Conservation (phyloP, 1,140 invertebrate species). For the Aphidius ervi region DNA sequence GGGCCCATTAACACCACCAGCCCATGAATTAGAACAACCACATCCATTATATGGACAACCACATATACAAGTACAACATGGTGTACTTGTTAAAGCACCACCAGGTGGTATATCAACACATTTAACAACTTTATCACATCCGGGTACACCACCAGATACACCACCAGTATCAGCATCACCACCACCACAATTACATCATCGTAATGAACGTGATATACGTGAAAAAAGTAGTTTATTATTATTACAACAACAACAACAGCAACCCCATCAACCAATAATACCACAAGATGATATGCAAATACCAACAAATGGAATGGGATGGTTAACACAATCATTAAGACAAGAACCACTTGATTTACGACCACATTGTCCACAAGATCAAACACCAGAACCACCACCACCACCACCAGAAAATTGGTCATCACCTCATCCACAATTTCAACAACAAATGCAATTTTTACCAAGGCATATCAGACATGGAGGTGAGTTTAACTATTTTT, state of each 20-base stretch:
- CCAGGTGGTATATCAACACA: conserved; percentile 38
- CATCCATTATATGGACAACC: conserved; percentile 50
- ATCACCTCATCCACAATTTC: conserved; percentile 48
- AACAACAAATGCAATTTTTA: conserved; percentile 36
- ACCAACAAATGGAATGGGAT: conserved; percentile 59
- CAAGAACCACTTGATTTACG: conserved; percentile 77
- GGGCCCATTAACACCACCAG: conserved; percentile 59
- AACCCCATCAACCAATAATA: conserved; percentile 22
- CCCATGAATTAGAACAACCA: conserved; percentile 55
- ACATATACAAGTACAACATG: conserved; percentile 43
- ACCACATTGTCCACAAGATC: conserved; percentile 58
- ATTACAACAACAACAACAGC: conserved; percentile 37
- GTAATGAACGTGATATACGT: conserved; percentile 36
- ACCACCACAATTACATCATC: conserved; percentile 51
- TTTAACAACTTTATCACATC: conserved; percentile 53
- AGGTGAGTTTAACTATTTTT: conserved; percentile 31
- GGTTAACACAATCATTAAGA: conserved; percentile 67
- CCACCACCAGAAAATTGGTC: conserved; percentile 41
- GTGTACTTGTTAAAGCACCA: conserved; percentile 43
- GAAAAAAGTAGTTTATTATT: conserved; percentile 39
- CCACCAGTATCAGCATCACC: conserved; percentile 60
- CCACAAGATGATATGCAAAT: conserved; percentile 42
- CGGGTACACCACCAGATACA: conserved; percentile 74
- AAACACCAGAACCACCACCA: conserved; percentile 31
- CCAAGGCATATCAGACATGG: conserved; percentile 42